Percentiles rank a stretch among this genome's conserved stretches.
These are phyloP conservation scores for Argyrosomus regius DNA, from an alignment of 2,797 vertebrate species.

Conservation along the genomic window DNA sequence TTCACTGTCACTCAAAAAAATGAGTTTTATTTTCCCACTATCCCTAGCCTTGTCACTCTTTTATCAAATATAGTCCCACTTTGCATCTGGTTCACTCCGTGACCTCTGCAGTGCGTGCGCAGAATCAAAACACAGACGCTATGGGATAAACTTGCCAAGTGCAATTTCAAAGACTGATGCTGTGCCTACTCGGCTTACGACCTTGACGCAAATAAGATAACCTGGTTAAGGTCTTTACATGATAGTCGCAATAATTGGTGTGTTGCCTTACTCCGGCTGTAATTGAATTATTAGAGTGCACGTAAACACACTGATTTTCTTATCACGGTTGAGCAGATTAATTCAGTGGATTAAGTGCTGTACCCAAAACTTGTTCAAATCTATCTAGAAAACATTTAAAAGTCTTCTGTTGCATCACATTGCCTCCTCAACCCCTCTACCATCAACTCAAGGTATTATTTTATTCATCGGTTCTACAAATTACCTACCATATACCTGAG, in stretches of 20 bases:
- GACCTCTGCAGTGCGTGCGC: constrained; percentile 38
- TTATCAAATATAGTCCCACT: constrained; percentile 45
- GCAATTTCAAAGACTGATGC: constrained; percentile 40
- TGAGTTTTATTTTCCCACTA: constrained; percentile 33
- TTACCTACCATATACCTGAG: neutral
- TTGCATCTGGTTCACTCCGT: constrained; percentile 51
- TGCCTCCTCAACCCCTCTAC: constrained; percentile 11
- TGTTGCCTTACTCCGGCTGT: neutral
- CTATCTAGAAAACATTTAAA: neutral
- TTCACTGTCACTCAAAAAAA: constrained; percentile 53
- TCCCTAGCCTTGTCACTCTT: constrained; percentile 44
- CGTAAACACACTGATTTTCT: constrained; percentile 13
- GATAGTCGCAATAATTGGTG: constrained; percentile 18
- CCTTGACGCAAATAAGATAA: constrained; percentile 34
- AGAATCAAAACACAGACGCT: constrained; percentile 35
- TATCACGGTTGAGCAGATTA: constrained; percentile 16
- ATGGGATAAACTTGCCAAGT: constrained; percentile 15
- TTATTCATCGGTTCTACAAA: neutral
- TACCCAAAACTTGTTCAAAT: constrained; percentile 8
- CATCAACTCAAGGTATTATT: neutral
- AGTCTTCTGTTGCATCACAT: constrained; percentile 7
- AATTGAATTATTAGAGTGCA: constrained; percentile 20
- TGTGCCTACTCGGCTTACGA: neutral
- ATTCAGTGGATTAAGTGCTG: constrained; percentile 33
- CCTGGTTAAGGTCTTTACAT: constrained; percentile 25